Evolutionary conservation across 2,113 vertebrate species (phyloP).

Genomic region (Dromiciops gliroides): DNA sequence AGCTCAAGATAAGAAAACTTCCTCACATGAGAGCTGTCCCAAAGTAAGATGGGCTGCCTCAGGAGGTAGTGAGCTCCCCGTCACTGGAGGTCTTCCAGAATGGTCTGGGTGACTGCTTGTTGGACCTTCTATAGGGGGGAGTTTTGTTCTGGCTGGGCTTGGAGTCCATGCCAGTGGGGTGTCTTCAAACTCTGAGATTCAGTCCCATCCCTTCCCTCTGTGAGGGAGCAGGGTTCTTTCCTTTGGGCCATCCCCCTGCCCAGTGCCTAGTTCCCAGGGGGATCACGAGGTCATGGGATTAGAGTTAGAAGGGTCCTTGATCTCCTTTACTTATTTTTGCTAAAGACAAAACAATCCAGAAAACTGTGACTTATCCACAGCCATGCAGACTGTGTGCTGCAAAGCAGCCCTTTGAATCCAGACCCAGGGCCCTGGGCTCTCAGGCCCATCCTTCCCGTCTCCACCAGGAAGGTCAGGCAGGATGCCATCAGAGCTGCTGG

Average conservation of each 20-base stretch:
- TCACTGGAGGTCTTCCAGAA: background rate
- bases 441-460: background rate
- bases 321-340: background rate
- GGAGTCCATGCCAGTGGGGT: no score
- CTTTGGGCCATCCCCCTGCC: background rate
- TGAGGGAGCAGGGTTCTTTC: background rate
- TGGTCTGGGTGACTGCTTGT: background rate
- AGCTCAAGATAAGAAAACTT: background rate
- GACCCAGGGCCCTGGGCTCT: background rate
- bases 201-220: no score
- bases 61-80: background rate
- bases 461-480: background rate
- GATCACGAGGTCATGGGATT: background rate
- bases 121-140: background rate
- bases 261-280: background rate
- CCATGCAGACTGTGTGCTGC: background rate
- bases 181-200: background rate
- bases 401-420: background rate
- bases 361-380: background rate
- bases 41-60: background rate
- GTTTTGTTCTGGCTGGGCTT: background rate
- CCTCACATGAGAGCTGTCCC: background rate
- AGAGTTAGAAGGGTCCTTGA: no score
- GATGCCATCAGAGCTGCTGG: background rate
- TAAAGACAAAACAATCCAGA: background rate